phyloP scores from a whole-genome alignment of 2,888 invertebrate species.

The Caenorhabditis sp. region DNA sequence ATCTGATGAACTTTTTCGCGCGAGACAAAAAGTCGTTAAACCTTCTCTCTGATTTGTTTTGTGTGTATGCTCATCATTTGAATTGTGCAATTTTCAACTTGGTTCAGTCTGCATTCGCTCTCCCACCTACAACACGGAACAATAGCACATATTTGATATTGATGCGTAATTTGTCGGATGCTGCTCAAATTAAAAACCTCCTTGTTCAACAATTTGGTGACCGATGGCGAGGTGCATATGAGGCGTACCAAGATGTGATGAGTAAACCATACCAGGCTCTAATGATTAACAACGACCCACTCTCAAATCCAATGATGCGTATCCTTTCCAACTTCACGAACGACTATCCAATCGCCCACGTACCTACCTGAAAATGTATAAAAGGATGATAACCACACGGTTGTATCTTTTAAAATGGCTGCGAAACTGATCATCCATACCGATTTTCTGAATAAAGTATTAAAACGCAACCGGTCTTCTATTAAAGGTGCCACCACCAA shows the following conservation, averaged over 20 bases:
- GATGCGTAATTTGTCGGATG: constrained; percentile 41
- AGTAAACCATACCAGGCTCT: constrained; percentile 26
- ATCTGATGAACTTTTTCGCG: constrained; percentile 45
- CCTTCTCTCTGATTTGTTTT: constrained; percentile 36
- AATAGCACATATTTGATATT: constrained; percentile 35
- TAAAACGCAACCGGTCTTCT: neutral
- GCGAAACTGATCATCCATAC: constrained; percentile 7
- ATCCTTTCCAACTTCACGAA: constrained; percentile 1
- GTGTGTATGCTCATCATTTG: constrained; percentile 44
- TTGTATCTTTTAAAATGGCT: constrained; percentile 11
- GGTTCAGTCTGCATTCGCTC: constrained; percentile 38
- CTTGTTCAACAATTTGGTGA: constrained; percentile 42
- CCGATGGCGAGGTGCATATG: constrained; percentile 27
- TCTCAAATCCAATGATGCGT: neutral
- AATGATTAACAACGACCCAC: constrained; percentile 31
- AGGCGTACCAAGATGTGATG: constrained; percentile 33
- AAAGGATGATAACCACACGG: too few relatives aligned
- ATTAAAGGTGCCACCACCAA: neutral
- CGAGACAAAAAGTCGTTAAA: constrained; percentile 20
- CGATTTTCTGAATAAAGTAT: constrained; percentile 6
- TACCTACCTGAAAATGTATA: neutral
- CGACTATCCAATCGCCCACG: neutral
- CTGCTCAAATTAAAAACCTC: constrained; percentile 35
- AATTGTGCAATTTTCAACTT: constrained; percentile 44
- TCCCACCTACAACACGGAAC: constrained; percentile 31